Evolutionary conservation across 2,113 vertebrate species (phyloP), one percentile per base, ranked within the genome.

Genomic region (Hypanus sabinus): DNA sequence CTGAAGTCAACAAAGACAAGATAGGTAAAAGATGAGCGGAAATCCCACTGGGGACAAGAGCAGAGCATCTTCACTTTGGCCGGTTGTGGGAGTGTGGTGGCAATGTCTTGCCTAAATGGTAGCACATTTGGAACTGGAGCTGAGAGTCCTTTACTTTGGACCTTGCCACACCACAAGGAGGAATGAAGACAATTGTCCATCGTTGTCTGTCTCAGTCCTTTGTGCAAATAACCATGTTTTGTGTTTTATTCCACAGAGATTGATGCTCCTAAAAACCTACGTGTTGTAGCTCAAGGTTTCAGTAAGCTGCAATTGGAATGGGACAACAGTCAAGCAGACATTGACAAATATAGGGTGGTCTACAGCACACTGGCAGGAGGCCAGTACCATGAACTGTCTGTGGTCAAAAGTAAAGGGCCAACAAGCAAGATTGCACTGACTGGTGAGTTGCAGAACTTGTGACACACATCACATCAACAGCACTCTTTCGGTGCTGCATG

Each of bases 251-350:
- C 94, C 3, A 94, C 96, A 99, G 99, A 99, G 96, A 98, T 99
- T 0, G 99, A 99, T 94, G 98, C 99, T 16, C 99, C 99, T 88
- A 99, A 99, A 96, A 99, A 99, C 95, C 95, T 98, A 92, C 96
- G 98, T 55, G 97, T 99, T 18, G 95, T 98, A 71, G 97, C 97
- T 0, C 97, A 97, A 94, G 98, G 95, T 0, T 98, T 98, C 2
- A 97, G 96, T 95, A 97, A 96, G 90, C 97, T 99, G 24, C 98
- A 98, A 94, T 96, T 99, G 0, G 96, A 99, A 36, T 99, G 99
- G 99, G 99, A 99, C 95, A 99, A 99, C 96, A 99, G 99, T 0
- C 98, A 99, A 94, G 99, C 99, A 0, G 98, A 98, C 94, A 98
- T 97, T 0, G 98, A 98, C 71, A 96, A 96, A 81, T 99, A 99